phyloP scores from a whole-genome alignment of 2,797 vertebrate species.

The Momotus momota region DNA sequence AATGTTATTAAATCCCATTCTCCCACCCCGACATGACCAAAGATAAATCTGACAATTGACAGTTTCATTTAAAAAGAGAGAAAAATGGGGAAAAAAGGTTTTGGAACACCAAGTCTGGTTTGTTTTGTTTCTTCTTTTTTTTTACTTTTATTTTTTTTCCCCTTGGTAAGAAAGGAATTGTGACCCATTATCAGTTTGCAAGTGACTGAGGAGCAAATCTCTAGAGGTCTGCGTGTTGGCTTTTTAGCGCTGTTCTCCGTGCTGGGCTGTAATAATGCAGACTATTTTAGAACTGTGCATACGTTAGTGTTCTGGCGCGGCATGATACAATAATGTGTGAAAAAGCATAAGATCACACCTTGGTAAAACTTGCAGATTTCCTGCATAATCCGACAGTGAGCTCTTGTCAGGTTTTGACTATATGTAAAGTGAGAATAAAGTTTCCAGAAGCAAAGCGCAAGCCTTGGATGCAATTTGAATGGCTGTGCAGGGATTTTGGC shows the following conservation, averaged over 20 bases:
- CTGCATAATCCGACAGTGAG: constrained; percentile 78
- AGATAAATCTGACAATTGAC: constrained; percentile 56
- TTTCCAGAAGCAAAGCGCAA: constrained; percentile 62
- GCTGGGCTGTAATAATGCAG: constrained; percentile 69
- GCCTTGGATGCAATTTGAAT: constrained; percentile 50
- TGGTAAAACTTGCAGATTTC: constrained; percentile 81
- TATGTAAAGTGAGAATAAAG: constrained; percentile 71
- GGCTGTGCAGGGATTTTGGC: constrained; percentile 45
- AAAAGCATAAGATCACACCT: constrained; percentile 81
- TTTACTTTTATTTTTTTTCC: not conserved
- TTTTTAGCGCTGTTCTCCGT: constrained; percentile 36
- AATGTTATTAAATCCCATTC: constrained; percentile 66
- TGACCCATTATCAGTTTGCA: constrained; percentile 25
- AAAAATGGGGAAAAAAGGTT: not conserved
- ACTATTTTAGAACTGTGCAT: constrained; percentile 82
- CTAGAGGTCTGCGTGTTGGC: not conserved
- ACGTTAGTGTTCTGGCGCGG: constrained; percentile 78
- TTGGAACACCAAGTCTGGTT: not conserved
- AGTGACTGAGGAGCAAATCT: constrained; percentile 23
- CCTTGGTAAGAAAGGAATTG: not conserved
- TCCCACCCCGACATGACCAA: constrained; percentile 49
- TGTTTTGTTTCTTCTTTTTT: not conserved
- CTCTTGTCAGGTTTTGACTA: constrained; percentile 77
- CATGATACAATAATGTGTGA: constrained; percentile 80
- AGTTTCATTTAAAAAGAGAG: constrained; percentile 34